Evolutionary conservation across 2,797 vertebrate species (phyloP), one percentile per base, ranked within the genome.

Genomic region (Moxostoma hubbsi): DNA sequence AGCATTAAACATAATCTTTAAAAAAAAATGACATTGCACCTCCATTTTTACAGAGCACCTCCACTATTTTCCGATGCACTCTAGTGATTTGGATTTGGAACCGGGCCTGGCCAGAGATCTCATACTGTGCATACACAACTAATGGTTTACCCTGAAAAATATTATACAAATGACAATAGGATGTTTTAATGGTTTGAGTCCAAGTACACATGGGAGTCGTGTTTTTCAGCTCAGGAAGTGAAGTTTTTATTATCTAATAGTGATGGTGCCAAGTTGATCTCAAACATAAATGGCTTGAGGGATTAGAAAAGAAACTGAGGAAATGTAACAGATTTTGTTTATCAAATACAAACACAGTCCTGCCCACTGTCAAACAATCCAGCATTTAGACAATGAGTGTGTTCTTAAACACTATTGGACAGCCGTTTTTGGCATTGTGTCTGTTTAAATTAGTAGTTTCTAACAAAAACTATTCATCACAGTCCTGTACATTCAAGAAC

Each of bases 211-310:
- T 36, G 36, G 36, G 36, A 1, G 15, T 73, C 15, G 24, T 51
- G 0, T 9, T 49, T 81, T 77, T n/a, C 6, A 69, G 80, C 81
- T 65, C 75, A 12, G 11, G 82, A 88, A 86, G 69, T 49, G 15
- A 59, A 4, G 9, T 13, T 85, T 86, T 89, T 84, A 81, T 85
- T 81, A 79, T 73, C 83, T 85, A 88, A 80, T 72, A 82, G 67
- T 53, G 7, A 73, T 81, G 18, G 47, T 64, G 54, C 46, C 65
- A 59, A 72, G 78, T 64, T 75, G 43, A 58, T 67, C 69, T 10
- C 36, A 67, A 63, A 62, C 36, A 47, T 64, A 36, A 58, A 75
- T 36, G 66, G 66, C n/a, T 36, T 77, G 55, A 18, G 15, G 11
- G 58, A 55, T 45, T 9, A 53, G 45, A 50, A 61, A 70, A 61